Evolutionary conservation across 2,113 vertebrate species (phyloP), one percentile per base, ranked within the genome.

Genomic region (Lasiurus borealis): DNA sequence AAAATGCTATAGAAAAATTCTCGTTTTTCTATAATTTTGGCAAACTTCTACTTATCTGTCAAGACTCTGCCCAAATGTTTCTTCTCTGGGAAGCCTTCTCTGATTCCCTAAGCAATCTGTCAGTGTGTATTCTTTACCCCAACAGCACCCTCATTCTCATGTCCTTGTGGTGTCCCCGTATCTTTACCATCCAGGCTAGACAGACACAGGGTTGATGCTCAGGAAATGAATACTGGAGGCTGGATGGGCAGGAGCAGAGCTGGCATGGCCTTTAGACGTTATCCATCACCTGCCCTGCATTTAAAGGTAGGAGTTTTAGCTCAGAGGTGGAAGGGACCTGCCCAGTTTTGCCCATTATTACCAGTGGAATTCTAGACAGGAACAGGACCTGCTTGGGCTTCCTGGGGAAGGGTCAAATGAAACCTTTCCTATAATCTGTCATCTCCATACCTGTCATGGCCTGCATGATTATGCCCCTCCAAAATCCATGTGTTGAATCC

Each of bases 11-110:
- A 76, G 36, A 96, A 81, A 87, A 81, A 46, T 23, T 82, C 4
- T 14, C 48, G 25, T 34, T 52, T 92, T 90, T 23, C 29, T 54
- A 9, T 19, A 50, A 90, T 71, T 68, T 92, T 85, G 68, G 77
- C 48, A 69, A 94, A 85, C 44, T 95, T 66, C 44, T 88, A n/a
- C 25, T 90, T 75, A 82, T 52, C 31, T 34, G 57, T 75, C 21
- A 80, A 83, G n/a, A 27, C 29, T 73, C 62, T 82, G 36, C 15
- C 85, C 48, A 50, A 66, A 76, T 21, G 54, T 68, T 62, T 69
- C 36, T 77, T 9, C 66, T 91, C 18, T 36, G 40, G 73, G 82
- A 78, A 27, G 46, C 5, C 59, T 57, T 89, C 71, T 64, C 76
- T 25, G 44, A 69, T 48, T 23, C 48, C 40, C 71, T 76, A 18